Base-by-base conservation (phyloP, 2,113 vertebrate genomes). In the Chaenogobius annularis region DNA sequence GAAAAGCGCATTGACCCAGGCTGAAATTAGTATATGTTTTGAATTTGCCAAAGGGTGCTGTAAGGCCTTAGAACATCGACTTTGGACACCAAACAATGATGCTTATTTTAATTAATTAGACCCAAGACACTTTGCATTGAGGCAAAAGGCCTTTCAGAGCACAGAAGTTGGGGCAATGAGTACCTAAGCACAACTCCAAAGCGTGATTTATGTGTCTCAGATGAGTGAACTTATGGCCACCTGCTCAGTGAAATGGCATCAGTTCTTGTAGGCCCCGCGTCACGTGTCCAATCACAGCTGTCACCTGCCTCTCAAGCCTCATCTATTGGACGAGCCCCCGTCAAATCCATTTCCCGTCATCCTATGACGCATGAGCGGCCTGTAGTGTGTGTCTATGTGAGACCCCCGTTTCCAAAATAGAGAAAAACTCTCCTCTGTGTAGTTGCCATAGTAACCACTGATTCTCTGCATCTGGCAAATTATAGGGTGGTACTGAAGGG, bases 401-500 rank as follows among this genome's bases (percentile, higher is more conserved):
- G 77, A 69, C 68, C 59, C n/a, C 79, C 26, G 15, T 88, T 83
- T 69, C 85, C 88, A 85, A 90, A 89, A 88, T 77, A 74, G 82
- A 83, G 78, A 70, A 81, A 83, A 81, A 76, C 72, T 87, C 83
- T 81, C 68, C 74, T 55, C 37, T 0, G 70, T 85, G 77, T 85
- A 77, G 91, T 92, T 92, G 85, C 90, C 87, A 92, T 91, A 89
- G 91, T 87, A 92, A 92, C 91, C 80, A 79, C 84, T 73, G 44
- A 89, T 91, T 89, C 83, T 55, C 88, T 7, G 85, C 91, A 92
- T 90, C 88, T 91, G 90, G 91, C 88, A 90, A 92, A 92, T 92
- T 90, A 92, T 89, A 87, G 91, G 88, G 81, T 83, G 85, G 85
- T 81, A 77, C 83, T 84, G 88, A 88, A 89, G 88, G 87, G 88